Evolutionary conservation across 2,797 vertebrate species (phyloP).

Genomic region (Pipistrellus pygmaeus): DNA sequence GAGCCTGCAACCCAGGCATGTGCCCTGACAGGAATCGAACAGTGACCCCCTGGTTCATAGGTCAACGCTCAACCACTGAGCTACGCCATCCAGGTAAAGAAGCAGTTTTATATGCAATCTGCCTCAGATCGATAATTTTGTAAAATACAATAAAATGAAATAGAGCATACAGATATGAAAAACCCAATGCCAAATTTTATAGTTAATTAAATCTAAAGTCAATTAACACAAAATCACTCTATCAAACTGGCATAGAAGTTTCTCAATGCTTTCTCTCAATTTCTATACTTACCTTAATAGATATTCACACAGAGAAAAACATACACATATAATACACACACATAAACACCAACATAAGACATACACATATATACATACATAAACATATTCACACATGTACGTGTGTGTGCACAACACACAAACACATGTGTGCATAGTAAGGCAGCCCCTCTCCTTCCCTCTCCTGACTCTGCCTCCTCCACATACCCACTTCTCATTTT

Average conservation of each 20-base stretch:
- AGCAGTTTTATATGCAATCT: background rate
- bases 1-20: too few species aligned
- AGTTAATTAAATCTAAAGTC: background rate
- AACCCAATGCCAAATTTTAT: background rate
- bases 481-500: background rate
- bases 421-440: background rate
- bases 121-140: background rate
- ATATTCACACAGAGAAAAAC: conserved; percentile 1
- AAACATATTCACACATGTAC: background rate
- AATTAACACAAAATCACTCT: conserved; percentile 18
- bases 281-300: conserved; percentile 23
- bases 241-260: background rate
- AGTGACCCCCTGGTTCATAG: too few species aligned
- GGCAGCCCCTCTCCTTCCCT: background rate
- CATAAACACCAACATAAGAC: background rate
- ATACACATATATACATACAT: background rate
- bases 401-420: background rate
- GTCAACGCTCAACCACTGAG: too few species aligned
- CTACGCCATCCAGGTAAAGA: background rate
- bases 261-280: background rate
- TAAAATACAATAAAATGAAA: conserved; percentile 45
- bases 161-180: background rate
- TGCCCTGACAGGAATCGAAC: too few species aligned
- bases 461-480: background rate
- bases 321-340: background rate